Base-by-base conservation (phyloP, 1,140 invertebrate genomes). In the Nomia melanderi region DNA sequence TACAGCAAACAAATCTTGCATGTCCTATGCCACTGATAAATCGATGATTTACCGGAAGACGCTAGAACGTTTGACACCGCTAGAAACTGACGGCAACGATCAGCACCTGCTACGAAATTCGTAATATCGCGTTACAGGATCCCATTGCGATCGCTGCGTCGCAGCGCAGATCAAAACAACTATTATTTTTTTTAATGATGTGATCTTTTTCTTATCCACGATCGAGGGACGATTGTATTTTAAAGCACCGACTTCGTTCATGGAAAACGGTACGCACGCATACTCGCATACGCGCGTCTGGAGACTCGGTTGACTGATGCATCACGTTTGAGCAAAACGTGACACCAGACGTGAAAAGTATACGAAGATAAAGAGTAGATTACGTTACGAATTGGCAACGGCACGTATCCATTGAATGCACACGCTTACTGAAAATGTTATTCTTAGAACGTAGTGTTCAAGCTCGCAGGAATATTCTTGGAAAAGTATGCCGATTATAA, bases 251-350 rank as follows among this genome's bases (percentile, higher is more conserved):
- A 12, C 12, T 33, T 0, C 44, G 11, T 41, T 59, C 57, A 39
- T 69, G 66, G 50, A 50, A 77, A 47, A 56, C 50, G 20, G 29
- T 29, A 29, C 14, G 6, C 1, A 11, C 53, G 23, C 56, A 25
- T 62, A 31, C 29, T 33, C 14, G 11, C 2, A 9, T 59, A 23
- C 56, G 31, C 62, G 36, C 29, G 44, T 47, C 47, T 44, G n/a
- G 23, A n/a, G 7, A 23, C 20, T 23, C 62, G 31, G 0, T 14
- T 47, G 60, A 29, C 60, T 41, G 71, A 70, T 63, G 66, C 69
- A 62, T 78, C 82, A 88, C 83, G 83, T 88, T 89, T 77, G 60
- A 66, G 60, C 73, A 73, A 85, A 88, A 89, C 85, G 85, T 87
- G 87, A 89, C 85, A 79, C 77, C 54, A 69, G 79, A 69, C 64